Conservation (phyloP, 2,888 invertebrate genomes). For the Cryptocheilus praepositus region DNA sequence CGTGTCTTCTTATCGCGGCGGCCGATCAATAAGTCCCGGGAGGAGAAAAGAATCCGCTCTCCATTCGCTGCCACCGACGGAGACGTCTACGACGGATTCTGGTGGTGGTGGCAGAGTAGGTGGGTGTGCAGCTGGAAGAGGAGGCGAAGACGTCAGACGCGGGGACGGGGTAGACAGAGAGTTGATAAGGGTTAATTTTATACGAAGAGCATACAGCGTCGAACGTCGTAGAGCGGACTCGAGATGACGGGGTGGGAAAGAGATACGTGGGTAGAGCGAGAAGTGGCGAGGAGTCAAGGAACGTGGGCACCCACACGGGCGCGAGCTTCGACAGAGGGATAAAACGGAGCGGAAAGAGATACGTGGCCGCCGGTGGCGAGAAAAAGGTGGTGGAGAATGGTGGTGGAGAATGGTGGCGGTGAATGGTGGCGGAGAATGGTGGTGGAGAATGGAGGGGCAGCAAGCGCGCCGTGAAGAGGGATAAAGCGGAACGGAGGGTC, state of each 20-base stretch:
- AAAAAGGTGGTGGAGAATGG: slow-evolving; percentile 12
- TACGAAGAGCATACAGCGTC: slow-evolving; percentile 60
- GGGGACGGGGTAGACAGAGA: slow-evolving; percentile 41
- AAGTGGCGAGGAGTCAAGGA: no score
- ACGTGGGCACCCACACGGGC: neutral
- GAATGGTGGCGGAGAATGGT: slow-evolving; percentile 11
- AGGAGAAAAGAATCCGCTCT: slow-evolving; percentile 69
- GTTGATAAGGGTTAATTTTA: slow-evolving; percentile 77
- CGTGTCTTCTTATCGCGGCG: slow-evolving; percentile 70
- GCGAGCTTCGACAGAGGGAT: slow-evolving; percentile 3
- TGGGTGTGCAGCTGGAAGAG: slow-evolving; percentile 36
- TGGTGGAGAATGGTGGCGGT: slow-evolving; percentile 24
- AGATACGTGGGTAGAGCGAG: slow-evolving; percentile 4
- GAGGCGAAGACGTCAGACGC: slow-evolving; percentile 14
- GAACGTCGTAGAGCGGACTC: slow-evolving; percentile 46
- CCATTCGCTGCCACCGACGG: slow-evolving; percentile 59
- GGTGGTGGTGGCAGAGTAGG: slow-evolving; percentile 15
- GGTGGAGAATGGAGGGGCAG: no score
- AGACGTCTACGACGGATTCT: slow-evolving; percentile 47
- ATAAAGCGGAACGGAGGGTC: slow-evolving; percentile 30
- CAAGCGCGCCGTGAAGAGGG: slow-evolving; percentile 14
- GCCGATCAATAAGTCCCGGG: slow-evolving; percentile 72
- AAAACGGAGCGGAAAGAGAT: neutral
- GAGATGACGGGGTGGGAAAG: slow-evolving; percentile 15
- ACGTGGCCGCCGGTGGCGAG: slow-evolving; percentile 28